A percentile compares a stretch with the other conserved stretches of the same genome.
phyloP scores from a whole-genome alignment of 2,888 invertebrate species.

The Epiblema foenella region DNA sequence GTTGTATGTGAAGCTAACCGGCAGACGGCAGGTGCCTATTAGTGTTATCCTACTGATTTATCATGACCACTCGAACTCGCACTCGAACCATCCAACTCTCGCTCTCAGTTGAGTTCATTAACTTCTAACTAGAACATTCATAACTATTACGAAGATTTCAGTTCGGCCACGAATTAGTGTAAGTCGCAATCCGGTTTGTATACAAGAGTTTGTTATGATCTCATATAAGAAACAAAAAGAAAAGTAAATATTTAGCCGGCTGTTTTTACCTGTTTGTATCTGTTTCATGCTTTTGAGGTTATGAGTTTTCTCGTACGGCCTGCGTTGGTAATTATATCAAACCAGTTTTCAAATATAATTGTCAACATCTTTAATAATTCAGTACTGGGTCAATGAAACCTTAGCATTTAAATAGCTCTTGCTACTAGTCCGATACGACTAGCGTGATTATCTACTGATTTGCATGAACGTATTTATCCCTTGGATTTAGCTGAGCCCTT shows the following conservation, averaged over 20 bases:
- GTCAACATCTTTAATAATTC: constrained; percentile 19
- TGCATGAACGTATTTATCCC: constrained; percentile 27
- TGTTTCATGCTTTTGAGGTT: constrained; percentile 27
- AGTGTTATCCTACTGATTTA: constrained; percentile 43
- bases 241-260: constrained; percentile 15
- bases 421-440: constrained; percentile 31
- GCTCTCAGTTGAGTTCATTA: constrained; percentile 41
- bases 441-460: constrained; percentile 31
- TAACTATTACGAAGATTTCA: constrained; percentile 26
- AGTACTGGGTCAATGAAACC: constrained; percentile 30
- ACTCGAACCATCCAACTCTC: constrained; percentile 38
- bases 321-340: constrained; percentile 13
- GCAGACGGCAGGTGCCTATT: constrained; percentile 40
- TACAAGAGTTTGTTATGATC: constrained; percentile 9
- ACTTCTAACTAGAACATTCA: constrained; percentile 37
- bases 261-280: constrained; percentile 23
- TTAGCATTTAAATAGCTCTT: constrained; percentile 32
- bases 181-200: constrained; percentile 6
- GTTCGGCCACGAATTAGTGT: constrained; percentile 7
- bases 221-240: constrained; percentile 6
- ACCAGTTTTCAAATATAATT: constrained; percentile 33
- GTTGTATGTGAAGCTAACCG: constrained; percentile 41
- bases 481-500: constrained; percentile 19
- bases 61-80: constrained; percentile 35
- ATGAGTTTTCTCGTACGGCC: constrained; percentile 8